Conservation (phyloP, 1,140 invertebrate genomes). For the Archegozetes longisetosus region DNA sequence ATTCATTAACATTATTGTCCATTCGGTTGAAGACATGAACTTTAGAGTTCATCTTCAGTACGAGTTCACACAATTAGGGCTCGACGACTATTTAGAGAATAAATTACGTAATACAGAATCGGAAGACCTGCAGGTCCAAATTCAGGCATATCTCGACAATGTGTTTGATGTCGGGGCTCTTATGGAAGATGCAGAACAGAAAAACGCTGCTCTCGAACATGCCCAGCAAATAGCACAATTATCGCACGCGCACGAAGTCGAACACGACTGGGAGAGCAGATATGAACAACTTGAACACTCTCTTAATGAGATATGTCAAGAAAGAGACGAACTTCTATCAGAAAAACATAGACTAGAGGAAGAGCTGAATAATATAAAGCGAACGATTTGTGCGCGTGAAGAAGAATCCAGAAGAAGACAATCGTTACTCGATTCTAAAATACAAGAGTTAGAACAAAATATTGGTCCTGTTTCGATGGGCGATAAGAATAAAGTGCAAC, state of each 20-base stretch:
- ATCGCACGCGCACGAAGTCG: conserved; percentile 41
- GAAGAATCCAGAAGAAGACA: conserved; percentile 66
- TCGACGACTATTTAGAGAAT: conserved; percentile 82
- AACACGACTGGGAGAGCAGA: conserved; percentile 15
- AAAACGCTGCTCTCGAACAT: conserved; percentile 79
- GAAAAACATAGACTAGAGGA: conserved; percentile 47
- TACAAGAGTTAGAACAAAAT: conserved; percentile 57
- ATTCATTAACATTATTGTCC: conserved; percentile 97
- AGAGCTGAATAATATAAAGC: conserved; percentile 52
- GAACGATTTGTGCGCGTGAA: conserved; percentile 60
- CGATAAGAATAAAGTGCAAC: background rate
- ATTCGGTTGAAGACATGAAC: conserved; percentile 99
- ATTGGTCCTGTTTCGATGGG: background rate
- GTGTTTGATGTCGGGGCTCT: conserved; percentile 92
- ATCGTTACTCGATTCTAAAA: conserved; percentile 72
- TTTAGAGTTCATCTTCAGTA: conserved; percentile 95
- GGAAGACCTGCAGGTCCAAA: conserved; percentile 88
- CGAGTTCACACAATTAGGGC: conserved; percentile 88
- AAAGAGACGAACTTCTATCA: conserved; percentile 4
- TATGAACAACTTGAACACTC: conserved; percentile 14
- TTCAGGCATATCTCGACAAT: conserved; percentile 93
- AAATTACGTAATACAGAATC: conserved; percentile 82
- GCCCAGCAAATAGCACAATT: conserved; percentile 79
- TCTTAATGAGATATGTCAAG: conserved; percentile 3
- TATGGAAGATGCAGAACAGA: conserved; percentile 95